phyloP scores from a whole-genome alignment of 2,888 invertebrate species.

The Nowickia ferox region DNA sequence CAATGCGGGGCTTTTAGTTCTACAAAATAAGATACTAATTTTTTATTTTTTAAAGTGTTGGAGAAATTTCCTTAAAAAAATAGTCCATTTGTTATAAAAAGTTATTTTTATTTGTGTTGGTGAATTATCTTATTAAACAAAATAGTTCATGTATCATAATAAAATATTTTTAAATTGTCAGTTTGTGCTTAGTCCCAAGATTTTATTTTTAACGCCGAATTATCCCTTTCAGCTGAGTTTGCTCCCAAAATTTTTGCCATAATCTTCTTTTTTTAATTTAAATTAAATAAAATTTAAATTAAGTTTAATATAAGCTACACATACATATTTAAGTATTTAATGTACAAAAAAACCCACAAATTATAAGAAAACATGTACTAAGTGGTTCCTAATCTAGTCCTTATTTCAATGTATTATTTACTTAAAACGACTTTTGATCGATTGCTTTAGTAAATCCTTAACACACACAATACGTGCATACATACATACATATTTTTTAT shows the following conservation, averaged over 20 bases:
- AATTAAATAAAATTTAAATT: constrained; percentile 12
- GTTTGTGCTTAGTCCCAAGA: background rate
- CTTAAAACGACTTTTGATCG: constrained; percentile 42
- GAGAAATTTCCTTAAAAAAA: too few relatives aligned
- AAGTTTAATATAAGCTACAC: constrained; percentile 30
- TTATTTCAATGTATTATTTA: constrained; percentile 71
- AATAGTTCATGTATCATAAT: background rate
- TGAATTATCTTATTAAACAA: background rate
- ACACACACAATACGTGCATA: background rate
- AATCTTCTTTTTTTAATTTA: background rate
- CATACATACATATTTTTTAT: constrained; percentile 30
- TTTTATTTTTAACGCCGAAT: background rate
- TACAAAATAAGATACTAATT: too few relatives aligned
- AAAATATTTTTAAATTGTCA: background rate
- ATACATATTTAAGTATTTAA: constrained; percentile 28
- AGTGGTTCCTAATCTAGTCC: constrained; percentile 83
- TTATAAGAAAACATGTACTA: constrained; percentile 60
- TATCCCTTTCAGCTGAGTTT: background rate
- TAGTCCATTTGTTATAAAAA: too few relatives aligned
- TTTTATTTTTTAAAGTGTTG: too few relatives aligned
- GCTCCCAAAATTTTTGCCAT: background rate
- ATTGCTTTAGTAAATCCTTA: constrained; percentile 33
- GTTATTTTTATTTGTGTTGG: too few relatives aligned
- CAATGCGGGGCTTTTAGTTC: too few relatives aligned
- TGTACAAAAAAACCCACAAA: constrained; percentile 75